Conservation (phyloP, 1,140 invertebrate genomes). For the Musca vetustissima region DNA sequence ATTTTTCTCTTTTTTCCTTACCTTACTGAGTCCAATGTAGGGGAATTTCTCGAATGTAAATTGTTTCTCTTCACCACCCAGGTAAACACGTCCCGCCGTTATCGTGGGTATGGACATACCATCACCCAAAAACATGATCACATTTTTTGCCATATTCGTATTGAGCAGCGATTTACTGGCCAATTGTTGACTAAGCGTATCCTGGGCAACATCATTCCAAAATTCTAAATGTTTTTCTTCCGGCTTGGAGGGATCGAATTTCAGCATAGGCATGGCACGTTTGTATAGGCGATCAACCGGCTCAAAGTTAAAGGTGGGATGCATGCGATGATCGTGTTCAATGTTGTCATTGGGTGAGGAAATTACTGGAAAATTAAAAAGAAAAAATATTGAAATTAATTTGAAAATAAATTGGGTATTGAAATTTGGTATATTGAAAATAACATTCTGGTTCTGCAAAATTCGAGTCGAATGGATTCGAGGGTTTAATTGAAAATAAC, state of each 20-base stretch:
- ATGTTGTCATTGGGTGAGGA: background rate
- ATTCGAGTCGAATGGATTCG: no score
- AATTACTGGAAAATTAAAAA: background rate
- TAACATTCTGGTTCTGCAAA: no score
- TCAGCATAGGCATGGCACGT: conserved; percentile 46
- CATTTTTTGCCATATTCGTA: conserved; percentile 65
- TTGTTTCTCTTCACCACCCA: conserved; percentile 68
- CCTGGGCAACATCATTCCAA: conserved; percentile 45
- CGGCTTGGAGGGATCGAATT: conserved; percentile 34
- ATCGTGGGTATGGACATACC: conserved; percentile 73
- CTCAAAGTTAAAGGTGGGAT: conserved; percentile 37
- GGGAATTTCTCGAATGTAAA: conserved; percentile 68
- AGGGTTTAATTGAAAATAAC: no score
- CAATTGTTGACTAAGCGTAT: conserved; percentile 45
- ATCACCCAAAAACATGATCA: conserved; percentile 74
- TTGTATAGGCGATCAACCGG: conserved; percentile 36
- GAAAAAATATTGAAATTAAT: background rate
- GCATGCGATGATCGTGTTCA: conserved; percentile 41
- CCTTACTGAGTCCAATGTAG: conserved; percentile 45
- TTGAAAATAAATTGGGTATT: background rate
- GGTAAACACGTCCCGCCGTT: conserved; percentile 65
- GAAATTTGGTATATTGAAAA: no score
- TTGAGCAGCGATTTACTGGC: conserved; percentile 51
- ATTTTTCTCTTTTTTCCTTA: conserved; percentile 18
- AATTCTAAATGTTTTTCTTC: conserved; percentile 49